Evolutionary conservation across 2,797 vertebrate genomes (phyloP), one percentile per base, ranked within the genome.

Genomic region (Cyclura pinguis): DNA sequence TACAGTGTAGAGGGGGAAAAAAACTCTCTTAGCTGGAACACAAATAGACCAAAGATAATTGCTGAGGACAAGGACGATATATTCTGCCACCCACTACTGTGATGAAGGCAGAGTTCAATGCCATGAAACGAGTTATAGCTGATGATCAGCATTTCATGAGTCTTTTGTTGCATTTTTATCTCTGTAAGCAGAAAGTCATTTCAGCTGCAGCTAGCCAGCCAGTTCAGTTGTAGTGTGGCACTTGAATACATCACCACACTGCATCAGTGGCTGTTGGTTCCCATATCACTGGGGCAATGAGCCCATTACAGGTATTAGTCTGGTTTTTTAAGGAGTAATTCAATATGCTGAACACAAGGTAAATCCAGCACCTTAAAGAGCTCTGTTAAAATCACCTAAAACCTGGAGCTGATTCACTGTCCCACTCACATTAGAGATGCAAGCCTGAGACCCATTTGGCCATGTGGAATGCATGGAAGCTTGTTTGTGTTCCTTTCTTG

Each of bases 1-100:
- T 95, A 88, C 0, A 91, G 13, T 59, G 42, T 86, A 84, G 12
- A 90, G 90, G 80, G 92, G 42, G 4, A 47, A 93, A 95, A 74
- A 89, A 76, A 92, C 84, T n/a, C 90, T 93, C 84, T 87, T 50
- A 76, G 67, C 1, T 20, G 92, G 73, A 93, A 90, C 47, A 59
- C 67, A 91, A 91, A 90, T 24, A 89, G 12, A 80, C 83, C 24
- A 90, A 24, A 92, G 20, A 32, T 94, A 92, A 91, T 92, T 92
- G 20, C 1, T 67, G 9, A 59, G 80, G 32, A 78, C 81, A 91
- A 92, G 72, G 92, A 27, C 38, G 86, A 88, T 83, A 64, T 87
- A 87, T 90, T 92, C 42, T n/a, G 35, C 82, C 74, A 35, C 59
- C 82, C 57, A 42, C 27, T 42, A 8, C 94, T 4, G 67, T 69